Base-by-base conservation (phyloP, 2,888 invertebrate genomes). In the Graphium colonna region DNA sequence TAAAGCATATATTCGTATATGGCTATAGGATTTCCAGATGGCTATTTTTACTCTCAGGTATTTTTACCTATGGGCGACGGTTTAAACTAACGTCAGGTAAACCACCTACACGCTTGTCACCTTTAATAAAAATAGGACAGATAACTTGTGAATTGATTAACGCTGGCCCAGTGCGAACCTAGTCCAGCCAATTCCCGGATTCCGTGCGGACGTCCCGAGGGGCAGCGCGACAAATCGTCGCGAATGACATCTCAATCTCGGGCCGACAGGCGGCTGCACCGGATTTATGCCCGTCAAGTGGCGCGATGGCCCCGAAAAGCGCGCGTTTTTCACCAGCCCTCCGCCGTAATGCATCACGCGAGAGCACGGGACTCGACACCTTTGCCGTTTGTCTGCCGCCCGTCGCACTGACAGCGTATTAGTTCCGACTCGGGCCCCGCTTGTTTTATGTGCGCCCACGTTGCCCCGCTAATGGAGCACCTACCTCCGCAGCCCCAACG, bases 221-320 rank as follows among this genome's bases (percentile, higher is more conserved):
- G 13, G n/a, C 39, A 52, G 51, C 48, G 63, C 59, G 59, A 61
- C 69, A 64, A 71, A 66, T 65, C 66, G 64, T 58, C 60, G 31
- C 57, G 62, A 69, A 64, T 71, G 75, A 75, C 77, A 74, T 70
- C 69, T 76, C 73, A 74, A 78, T 78, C 67, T 67, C 59, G 61
- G 59, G 56, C 41, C 63, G 63, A 63, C 61, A 64, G 58, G 56
- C 36, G 36, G 44, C 45, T 39, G 12, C 52, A 51, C 53, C 54
- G 60, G 62, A 67, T 68, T 67, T 68, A 68, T 68, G 59, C 64
- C 43, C 63, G 62, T 65, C 67, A 62, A 63, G 61, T 60, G 43
- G 45, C 54, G n/a, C n/a, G 33, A 49, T 54, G 54, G 61, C 55
- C 52, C 63, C 59, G 57, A 59, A 57, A 60, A 61, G 62, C 56